A percentile compares a stretch with the other conserved stretches of the same genome.
Conservation (phyloP, 2,113 vertebrate genomes). For the Lophius piscatorius region DNA sequence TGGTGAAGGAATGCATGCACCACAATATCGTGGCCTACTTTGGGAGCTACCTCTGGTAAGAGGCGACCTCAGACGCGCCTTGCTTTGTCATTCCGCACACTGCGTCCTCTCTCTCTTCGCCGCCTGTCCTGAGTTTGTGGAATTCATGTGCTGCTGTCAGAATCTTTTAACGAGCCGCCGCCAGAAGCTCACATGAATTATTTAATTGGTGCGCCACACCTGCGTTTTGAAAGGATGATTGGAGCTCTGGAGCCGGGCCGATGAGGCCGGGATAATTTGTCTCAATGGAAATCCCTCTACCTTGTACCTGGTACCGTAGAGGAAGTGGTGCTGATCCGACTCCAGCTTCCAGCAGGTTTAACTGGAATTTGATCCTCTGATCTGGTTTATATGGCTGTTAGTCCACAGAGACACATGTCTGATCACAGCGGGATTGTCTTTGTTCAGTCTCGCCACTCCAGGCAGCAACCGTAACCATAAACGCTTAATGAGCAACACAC, state of each 20-base stretch:
- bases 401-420: conserved; percentile 24
- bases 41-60: conserved; percentile 98
- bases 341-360: conserved; percentile 73
- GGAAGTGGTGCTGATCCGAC: conserved; percentile 44
- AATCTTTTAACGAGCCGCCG: conserved; percentile 12
- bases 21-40: conserved; percentile 98
- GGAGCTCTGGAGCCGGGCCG: conserved; percentile 25
- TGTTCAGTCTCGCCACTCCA: conserved; percentile 26
- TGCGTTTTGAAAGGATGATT: conserved; percentile 48
- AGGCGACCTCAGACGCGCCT: conserved; percentile 31
- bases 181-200: conserved; percentile 33
- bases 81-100: conserved; percentile 36
- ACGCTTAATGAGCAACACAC: conserved; percentile 34
- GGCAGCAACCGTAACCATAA: conserved; percentile 29
- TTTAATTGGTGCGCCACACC: conserved; percentile 41
- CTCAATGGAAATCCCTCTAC: conserved; percentile 37
- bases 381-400: conserved; percentile 51
- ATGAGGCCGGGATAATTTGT: conserved; percentile 34
- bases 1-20: conserved; percentile 99
- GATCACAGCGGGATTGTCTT: conserved; percentile 51
- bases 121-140: conserved; percentile 6
- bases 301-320: conserved; percentile 45
- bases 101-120: conserved; percentile 6
- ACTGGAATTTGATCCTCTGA: conserved; percentile 64
- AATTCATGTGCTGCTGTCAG: conserved; percentile 19